phyloP scores from a whole-genome alignment of 1,140 invertebrate species.

The Acromyrmex heyeri region DNA sequence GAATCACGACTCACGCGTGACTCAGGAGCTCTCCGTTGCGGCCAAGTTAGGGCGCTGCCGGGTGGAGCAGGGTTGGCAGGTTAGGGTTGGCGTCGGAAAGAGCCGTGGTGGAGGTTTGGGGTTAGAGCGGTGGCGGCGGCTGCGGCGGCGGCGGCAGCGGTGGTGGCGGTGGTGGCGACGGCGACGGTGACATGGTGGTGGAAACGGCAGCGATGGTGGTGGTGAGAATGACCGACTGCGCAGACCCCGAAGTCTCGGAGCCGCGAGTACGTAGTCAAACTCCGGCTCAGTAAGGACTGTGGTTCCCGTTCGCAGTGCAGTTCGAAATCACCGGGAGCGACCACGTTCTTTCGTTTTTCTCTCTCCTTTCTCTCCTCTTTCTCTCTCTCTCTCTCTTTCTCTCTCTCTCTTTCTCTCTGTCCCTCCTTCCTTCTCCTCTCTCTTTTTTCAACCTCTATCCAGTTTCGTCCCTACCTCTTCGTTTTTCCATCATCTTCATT shows the following conservation, averaged over 20 bases:
- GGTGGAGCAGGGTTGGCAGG: conserved; percentile 62
- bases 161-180: conserved; percentile 67
- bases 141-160: conserved; percentile 69
- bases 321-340: conserved; percentile 79
- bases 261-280: conserved; percentile 80
- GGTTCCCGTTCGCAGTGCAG: conserved; percentile 82
- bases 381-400: conserved; percentile 16
- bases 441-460: conserved; percentile 24
- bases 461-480: conserved; percentile 47
- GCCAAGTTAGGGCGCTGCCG: conserved; percentile 75
- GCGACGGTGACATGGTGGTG: conserved; percentile 63
- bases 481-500: conserved; percentile 27
- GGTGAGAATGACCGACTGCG: conserved; percentile 79
- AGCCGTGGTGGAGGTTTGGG: conserved; percentile 78
- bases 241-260: conserved; percentile 81
- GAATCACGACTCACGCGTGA: conserved; percentile 72
- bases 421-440: conserved; percentile 44
- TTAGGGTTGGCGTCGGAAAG: conserved; percentile 76
- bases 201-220: conserved; percentile 56
- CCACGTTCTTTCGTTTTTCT: conserved; percentile 75
- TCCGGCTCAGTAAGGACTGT: conserved; percentile 83
- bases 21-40: conserved; percentile 48
- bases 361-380: conserved; percentile 63
- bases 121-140: conserved; percentile 71
- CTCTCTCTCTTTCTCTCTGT: conserved; percentile 59